Conservation (phyloP, 2,797 vertebrate species). For the Caiman crocodilus region DNA sequence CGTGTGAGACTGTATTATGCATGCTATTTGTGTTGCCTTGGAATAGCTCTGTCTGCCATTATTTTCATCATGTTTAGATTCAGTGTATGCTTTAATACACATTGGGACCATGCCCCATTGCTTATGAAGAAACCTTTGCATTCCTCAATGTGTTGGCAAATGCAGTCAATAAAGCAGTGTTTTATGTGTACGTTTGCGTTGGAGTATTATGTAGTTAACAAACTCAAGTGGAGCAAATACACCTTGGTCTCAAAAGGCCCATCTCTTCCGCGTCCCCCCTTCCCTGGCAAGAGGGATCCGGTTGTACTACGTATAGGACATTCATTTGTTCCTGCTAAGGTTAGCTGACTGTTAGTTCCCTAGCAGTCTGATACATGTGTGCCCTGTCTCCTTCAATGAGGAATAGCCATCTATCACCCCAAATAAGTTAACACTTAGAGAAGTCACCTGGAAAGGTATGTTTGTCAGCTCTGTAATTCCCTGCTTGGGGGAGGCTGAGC, state of each 20-base stretch:
- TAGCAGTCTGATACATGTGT: background rate
- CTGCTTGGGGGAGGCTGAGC: background rate
- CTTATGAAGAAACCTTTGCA: constrained; percentile 78
- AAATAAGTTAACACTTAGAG: background rate
- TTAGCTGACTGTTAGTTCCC: background rate
- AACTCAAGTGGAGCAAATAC: background rate
- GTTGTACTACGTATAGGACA: background rate
- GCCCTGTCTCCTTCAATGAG: background rate
- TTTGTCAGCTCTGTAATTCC: background rate
- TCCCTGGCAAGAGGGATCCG: background rate
- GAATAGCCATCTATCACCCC: background rate
- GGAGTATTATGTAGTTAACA: constrained; percentile 43
- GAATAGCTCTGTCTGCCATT: constrained; percentile 87
- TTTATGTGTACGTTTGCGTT: constrained; percentile 88
- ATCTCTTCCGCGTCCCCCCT: background rate
- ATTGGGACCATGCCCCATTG: constrained; percentile 80
- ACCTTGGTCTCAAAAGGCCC: background rate
- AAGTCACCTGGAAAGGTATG: background rate
- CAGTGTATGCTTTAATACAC: constrained; percentile 83
- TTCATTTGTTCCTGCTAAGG: background rate
- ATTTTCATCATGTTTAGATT: constrained; percentile 83
- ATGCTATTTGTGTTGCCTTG: constrained; percentile 97
- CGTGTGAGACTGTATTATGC: constrained; percentile 93
- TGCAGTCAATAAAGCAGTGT: constrained; percentile 99
- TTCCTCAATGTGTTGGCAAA: constrained; percentile 92